Evolutionary conservation across 2,113 vertebrate genomes (phyloP).

Genomic region (Philantomba maxwellii): DNA sequence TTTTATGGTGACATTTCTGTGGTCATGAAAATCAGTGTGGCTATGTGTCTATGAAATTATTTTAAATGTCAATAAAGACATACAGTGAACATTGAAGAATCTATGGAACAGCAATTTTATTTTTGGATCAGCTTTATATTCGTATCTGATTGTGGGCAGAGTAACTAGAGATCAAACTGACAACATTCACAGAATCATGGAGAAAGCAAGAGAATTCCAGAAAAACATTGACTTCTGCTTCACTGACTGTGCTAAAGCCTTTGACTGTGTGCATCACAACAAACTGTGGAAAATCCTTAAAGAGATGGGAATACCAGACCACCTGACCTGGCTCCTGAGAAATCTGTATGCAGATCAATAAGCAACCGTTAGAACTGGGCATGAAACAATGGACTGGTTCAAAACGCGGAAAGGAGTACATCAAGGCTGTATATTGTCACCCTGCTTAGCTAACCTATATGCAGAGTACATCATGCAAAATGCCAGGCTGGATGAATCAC

Average conservation of each 20-base stretch:
- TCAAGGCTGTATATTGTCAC: not conserved
- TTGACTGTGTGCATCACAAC: not conserved
- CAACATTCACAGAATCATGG: not conserved
- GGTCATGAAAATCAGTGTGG: not conserved
- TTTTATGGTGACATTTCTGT: not conserved
- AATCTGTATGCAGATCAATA: not conserved
- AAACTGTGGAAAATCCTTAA: not conserved
- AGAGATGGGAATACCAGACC: not conserved
- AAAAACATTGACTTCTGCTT: not conserved
- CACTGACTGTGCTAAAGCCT: not conserved
- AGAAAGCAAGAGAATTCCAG: not conserved
- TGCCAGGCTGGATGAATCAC: not conserved
- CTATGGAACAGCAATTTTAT: not conserved
- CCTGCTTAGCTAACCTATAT: not conserved
- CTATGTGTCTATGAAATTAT: not conserved
- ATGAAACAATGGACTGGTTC: not conserved
- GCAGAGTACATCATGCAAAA: not conserved
- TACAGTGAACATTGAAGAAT: not conserved
- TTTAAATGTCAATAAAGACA: not conserved
- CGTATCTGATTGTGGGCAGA: not conserved
- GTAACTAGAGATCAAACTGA: not conserved
- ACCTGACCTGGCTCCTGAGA: not conserved
- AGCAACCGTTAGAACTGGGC: not conserved
- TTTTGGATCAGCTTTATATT: not conserved
- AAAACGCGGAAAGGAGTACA: not conserved